These are phyloP conservation scores for Girardinus metallicus DNA, from an alignment of 2,797 vertebrate genomes.

Conservation along the genomic window DNA sequence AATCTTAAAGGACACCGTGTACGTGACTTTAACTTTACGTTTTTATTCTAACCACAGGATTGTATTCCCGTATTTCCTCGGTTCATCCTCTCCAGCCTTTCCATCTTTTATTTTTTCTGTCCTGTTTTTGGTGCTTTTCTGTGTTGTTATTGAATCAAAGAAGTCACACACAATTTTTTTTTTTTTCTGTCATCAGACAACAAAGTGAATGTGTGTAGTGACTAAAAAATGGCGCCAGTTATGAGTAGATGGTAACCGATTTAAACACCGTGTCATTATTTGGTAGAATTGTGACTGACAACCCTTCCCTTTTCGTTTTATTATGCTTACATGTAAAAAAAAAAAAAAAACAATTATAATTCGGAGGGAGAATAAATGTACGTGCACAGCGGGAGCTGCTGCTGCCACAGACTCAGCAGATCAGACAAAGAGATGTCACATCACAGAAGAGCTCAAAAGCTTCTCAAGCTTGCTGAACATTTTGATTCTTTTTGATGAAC, in stretches of 20 bases:
- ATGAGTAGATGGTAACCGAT: neutral
- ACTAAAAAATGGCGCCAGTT: neutral
- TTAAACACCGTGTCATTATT: neutral
- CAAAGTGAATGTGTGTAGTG: neutral
- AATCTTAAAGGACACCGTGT: neutral
- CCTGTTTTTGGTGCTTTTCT: neutral
- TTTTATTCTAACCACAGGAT: neutral
- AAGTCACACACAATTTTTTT: neutral
- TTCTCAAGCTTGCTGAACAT: neutral
- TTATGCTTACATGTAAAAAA: neutral
- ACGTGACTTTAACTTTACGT: neutral
- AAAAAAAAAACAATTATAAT: neutral
- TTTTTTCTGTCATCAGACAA: neutral
- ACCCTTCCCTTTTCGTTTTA: neutral
- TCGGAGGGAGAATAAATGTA: neutral
- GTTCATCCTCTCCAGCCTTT: neutral
- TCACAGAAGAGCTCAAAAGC: neutral
- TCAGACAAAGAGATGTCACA: slow-evolving; percentile 1
- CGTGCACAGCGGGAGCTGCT: neutral
- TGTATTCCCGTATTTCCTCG: neutral
- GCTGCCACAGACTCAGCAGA: slow-evolving; percentile 1
- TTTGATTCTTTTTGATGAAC: neutral
- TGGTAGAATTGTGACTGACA: neutral
- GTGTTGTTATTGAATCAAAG: neutral
- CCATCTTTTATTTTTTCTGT: no score